Evolutionary conservation across 2,888 invertebrate species (phyloP).

Genomic region (Scelioninae gen. 1): DNA sequence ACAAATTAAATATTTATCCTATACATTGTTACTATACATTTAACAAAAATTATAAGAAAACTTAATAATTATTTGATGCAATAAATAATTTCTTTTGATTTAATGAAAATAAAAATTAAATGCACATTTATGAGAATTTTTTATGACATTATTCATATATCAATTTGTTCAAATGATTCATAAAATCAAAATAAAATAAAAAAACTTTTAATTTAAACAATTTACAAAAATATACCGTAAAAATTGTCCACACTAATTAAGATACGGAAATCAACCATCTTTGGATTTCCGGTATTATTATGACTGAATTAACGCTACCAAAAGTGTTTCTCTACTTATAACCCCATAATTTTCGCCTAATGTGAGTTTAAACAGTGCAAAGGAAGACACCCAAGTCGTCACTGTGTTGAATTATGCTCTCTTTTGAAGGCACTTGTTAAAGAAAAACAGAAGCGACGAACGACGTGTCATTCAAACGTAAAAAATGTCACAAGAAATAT

Average conservation of each 20-base stretch:
- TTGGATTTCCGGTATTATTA: slow-evolving; percentile 30
- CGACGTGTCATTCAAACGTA: slow-evolving; percentile 18
- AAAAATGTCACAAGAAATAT: slow-evolving; percentile 32
- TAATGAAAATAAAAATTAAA: no score
- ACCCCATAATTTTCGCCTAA: slow-evolving; percentile 53
- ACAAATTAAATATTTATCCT: no score
- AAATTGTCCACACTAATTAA: background rate
- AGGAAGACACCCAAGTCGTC: slow-evolving; percentile 40
- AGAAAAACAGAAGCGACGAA: slow-evolving; percentile 36
- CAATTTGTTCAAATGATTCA: no score
- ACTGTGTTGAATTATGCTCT: slow-evolving; percentile 35
- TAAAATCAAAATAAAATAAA: no score
- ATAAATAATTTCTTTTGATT: no score
- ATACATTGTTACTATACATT: no score
- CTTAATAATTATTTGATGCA: no score
- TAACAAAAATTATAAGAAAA: no score
- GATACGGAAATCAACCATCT: background rate
- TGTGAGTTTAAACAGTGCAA: slow-evolving; percentile 60
- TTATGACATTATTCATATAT: no score
- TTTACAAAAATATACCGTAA: background rate
- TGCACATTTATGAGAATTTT: no score
- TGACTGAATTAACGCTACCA: slow-evolving; percentile 25
- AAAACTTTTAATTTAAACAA: no score
- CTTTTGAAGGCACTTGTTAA: slow-evolving; percentile 34
- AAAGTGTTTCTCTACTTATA: slow-evolving; percentile 22